Conservation (phyloP, 2,797 vertebrate genomes). For the Notoglanidium macrostoma region DNA sequence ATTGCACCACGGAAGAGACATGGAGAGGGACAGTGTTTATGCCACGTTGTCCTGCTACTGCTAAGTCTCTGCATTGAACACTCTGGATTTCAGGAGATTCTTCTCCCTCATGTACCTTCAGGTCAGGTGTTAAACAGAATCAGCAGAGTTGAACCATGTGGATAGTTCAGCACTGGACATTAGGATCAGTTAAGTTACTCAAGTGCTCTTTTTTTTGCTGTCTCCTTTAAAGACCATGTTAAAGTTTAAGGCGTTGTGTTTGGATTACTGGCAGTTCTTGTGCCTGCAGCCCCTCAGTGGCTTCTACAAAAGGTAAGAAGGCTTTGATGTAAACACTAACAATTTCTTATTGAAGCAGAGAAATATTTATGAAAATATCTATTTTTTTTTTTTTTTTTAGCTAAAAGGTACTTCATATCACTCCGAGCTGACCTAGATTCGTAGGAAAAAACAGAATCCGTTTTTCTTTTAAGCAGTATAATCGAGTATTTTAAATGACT, state of each 20-base stretch:
- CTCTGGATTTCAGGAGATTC: conserved; percentile 4
- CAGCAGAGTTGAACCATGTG: conserved; percentile 9
- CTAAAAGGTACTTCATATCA: not conserved
- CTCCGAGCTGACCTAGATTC: not conserved
- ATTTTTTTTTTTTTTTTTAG: not conserved
- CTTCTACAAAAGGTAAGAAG: conserved; percentile 90
- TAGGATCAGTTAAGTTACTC: conserved; percentile 33
- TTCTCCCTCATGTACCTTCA: not conserved
- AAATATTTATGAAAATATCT: not conserved
- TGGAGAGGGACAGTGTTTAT: not conserved
- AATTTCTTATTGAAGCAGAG: not conserved
- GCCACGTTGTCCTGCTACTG: conserved; percentile 29
- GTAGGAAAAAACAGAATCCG: not conserved
- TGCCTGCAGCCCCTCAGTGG: conserved; percentile 91
- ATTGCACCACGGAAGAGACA: conserved; percentile 21
- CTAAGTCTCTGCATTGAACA: not conserved
- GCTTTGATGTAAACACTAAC: not conserved
- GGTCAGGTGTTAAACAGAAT: conserved; percentile 20
- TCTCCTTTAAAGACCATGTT: conserved; percentile 78
- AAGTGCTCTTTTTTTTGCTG: not conserved
- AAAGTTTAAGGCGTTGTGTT: conserved; percentile 94
- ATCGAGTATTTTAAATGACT: not conserved
- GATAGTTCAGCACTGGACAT: conserved; percentile 25
- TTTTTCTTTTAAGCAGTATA: not conserved
- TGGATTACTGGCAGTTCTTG: conserved; percentile 98